A percentile compares a stretch with the other conserved stretches of the same genome.
Conservation (phyloP, 2,888 invertebrate species). For the Xanthia icteritia region DNA sequence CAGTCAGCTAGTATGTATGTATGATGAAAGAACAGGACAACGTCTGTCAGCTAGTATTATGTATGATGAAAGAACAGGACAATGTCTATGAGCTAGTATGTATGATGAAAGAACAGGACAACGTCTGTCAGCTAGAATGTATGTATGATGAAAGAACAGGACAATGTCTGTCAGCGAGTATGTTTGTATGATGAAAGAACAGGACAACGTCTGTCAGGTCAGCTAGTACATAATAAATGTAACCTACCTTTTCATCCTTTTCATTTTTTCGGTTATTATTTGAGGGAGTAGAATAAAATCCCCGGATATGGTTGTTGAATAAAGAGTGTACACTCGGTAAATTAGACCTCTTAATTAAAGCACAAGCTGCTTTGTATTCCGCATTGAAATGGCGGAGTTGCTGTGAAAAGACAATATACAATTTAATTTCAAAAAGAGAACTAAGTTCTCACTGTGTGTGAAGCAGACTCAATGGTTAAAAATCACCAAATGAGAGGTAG, state of each 20-base stretch:
- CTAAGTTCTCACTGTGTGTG: not conserved
- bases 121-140: too few relatives aligned
- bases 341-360: slow-evolving; percentile 89
- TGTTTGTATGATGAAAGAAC: not conserved
- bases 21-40: too few relatives aligned
- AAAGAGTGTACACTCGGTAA: slow-evolving; percentile 79
- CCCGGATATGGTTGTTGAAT: slow-evolving; percentile 62
- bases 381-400: slow-evolving; percentile 80
- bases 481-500: not conserved
- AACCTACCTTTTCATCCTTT: slow-evolving; percentile 70
- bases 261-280: slow-evolving; percentile 72
- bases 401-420: slow-evolving; percentile 68
- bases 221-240: not conserved
- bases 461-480: not conserved
- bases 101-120: too few relatives aligned
- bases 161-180: too few relatives aligned
- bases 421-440: not conserved
- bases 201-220: not conserved
- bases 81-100: too few relatives aligned
- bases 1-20: too few relatives aligned
- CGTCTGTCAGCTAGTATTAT: too few relatives aligned
- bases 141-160: too few relatives aligned
- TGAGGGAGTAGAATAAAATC: slow-evolving; percentile 76
- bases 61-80: too few relatives aligned
- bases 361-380: slow-evolving; percentile 91